A percentile compares a stretch with the other conserved stretches of the same genome.
Conservation (phyloP, 2,113 vertebrate species). For the Dipodomys merriami region DNA sequence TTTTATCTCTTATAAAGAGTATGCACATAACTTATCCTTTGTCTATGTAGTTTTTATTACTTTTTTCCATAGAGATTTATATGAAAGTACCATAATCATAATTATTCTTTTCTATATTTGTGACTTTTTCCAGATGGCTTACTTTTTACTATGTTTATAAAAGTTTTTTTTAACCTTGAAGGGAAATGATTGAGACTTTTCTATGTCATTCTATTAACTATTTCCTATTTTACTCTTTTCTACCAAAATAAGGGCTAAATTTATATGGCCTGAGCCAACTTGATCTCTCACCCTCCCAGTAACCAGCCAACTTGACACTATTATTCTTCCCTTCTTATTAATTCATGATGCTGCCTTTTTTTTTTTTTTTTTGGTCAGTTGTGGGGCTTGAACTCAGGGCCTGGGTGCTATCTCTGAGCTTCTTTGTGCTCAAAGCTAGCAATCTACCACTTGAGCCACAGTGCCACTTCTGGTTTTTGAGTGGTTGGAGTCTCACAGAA, state of each 20-base stretch:
- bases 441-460: no score
- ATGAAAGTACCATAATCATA: not conserved
- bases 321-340: not conserved
- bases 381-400: no score
- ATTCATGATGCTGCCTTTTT: not conserved
- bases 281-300: not conserved
- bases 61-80: not conserved
- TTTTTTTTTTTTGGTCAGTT: no score
- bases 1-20: constrained; percentile 26
- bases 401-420: no score
- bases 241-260: not conserved
- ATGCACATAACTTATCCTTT: not conserved
- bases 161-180: not conserved
- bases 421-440: no score
- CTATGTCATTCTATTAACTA: not conserved
- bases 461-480: no score
- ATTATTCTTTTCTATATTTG: constrained; percentile 1
- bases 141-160: not conserved
- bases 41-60: not conserved
- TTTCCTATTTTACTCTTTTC: not conserved
- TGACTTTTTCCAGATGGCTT: not conserved
- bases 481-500: no score
- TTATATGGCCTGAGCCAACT: not conserved
- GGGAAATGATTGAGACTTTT: constrained; percentile 22
- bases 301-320: not conserved